These are phyloP conservation scores for Cecidostiba fungosa DNA, from an alignment of 2,888 invertebrate species.

Conservation along the genomic window DNA sequence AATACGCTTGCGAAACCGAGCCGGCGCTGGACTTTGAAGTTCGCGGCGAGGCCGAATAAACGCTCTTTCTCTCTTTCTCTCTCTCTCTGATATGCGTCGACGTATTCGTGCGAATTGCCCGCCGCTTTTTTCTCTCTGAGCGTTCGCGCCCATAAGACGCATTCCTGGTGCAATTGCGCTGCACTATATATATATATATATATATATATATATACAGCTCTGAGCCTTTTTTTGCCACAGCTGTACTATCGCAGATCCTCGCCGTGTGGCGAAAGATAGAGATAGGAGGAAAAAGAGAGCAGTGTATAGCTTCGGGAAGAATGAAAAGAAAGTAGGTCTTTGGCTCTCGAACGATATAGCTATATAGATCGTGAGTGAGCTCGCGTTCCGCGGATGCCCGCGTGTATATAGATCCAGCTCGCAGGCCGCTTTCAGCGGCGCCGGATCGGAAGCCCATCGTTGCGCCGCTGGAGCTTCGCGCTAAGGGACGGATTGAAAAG, in stretches of 20 bases:
- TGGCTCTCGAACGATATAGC: background rate
- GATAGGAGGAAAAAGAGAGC: slow-evolving; percentile 1
- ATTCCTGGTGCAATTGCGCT: slow-evolving; percentile 40
- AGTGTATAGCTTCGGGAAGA: background rate
- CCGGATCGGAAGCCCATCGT: slow-evolving; percentile 32
- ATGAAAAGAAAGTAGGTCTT: slow-evolving; percentile 51
- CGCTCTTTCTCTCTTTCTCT: too few relatives aligned
- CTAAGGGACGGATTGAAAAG: background rate
- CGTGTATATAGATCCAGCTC: background rate
- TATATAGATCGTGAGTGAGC: background rate
- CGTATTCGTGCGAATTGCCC: background rate
- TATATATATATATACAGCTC: too few relatives aligned
- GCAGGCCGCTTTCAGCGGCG: slow-evolving; percentile 5
- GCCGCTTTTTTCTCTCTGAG: background rate
- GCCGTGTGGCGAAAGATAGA: background rate
- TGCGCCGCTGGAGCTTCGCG: slow-evolving; percentile 13
- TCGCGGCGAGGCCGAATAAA: background rate
- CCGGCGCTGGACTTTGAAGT: slow-evolving; percentile 38
- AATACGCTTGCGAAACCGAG: slow-evolving; percentile 33
- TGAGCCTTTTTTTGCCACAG: slow-evolving; percentile 36
- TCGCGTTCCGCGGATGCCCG: background rate
- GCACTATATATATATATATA: background rate
- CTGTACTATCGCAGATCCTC: slow-evolving; percentile 22
- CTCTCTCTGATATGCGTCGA: background rate
- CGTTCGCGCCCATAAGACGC: background rate